Evolutionary conservation across 2,888 invertebrate species (phyloP), one percentile per base, ranked within the genome.

Genomic region (Ochropacha duplaris): DNA sequence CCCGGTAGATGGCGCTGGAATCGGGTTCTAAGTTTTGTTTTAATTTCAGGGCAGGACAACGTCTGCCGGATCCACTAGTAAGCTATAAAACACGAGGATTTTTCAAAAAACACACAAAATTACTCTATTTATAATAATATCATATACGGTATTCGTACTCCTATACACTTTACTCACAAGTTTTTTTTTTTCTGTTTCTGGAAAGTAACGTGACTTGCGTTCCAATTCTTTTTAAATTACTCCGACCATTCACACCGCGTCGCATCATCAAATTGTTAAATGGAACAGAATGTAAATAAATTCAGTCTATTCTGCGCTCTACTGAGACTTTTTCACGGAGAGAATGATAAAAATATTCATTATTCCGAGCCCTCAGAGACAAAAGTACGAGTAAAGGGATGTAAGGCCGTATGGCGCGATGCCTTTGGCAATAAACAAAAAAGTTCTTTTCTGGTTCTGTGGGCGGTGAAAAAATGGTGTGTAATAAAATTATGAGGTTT

Each of bases 281-380:
- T 78, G 75, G 66, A 50, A 70, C 56, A 72, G 71, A 76, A 76
- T 65, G 68, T 69, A 72, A 76, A 75, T 75, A 74, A 68, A 74
- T 72, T 68, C 64, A 60, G 56, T 55, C 60, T 64, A 62, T 69
- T 59, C 57, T 65, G 49, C 54, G 58, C 50, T 60, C 26, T 55
- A 57, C 26, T 5, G 54, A 54, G 50, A 60, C 68, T 65, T 62
- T 66, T 54, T 19, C 55, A 49, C 9, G 22, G 44, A 26, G 54
- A 57, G n/a, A n/a, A 67, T 62, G 56, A 55, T 58, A 50, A 61
- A 59, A 57, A 61, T 70, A 66, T 68, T 66, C 62, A 66, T 68
- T 65, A 65, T 64, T 66, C 61, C 39, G 60, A 16, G 26, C 31
- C 31, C 52, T 52, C 52, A 19, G 34, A 50, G 22, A 49, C 34